Evolutionary conservation across 2,797 vertebrate species (phyloP), one percentile per base, ranked within the genome.

Genomic region (Cyprinella venusta): DNA sequence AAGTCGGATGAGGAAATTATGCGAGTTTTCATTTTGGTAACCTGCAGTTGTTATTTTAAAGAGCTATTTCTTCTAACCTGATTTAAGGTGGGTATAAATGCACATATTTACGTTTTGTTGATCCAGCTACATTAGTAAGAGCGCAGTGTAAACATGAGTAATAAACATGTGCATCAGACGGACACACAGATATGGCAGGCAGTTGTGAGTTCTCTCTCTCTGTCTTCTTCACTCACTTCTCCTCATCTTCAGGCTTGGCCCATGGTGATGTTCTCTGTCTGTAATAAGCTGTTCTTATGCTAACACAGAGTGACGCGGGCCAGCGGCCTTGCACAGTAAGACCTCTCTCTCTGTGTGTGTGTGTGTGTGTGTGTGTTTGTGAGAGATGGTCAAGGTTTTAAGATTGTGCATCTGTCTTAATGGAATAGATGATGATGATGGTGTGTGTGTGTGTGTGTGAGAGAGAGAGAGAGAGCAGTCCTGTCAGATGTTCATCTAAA

Each of bases 241-340:
- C 69, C 56, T 56, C 48, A 63, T 76, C 80, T 56, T 79, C 48
- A 77, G 74, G 74, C n/a, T 48, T 69, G 26, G 64, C 81, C 81
- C 33, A 40, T 61, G 81, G 81, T 83, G 38, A 69, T 70, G 81
- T 68, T 82, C 70, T 84, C 71, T 48, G 75, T 84, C 81, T 80
- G 76, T 86, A 83, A 86, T 80, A 83, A 86, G 79, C 81, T 76
- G 71, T 72, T 83, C 81, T 83, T 80, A 83, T 83, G 65, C 76
- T 94, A 93, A 95, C 93, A 90, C 91, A 91, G 91, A 92, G 90
- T 93, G 93, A 95, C 92, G 89, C 54, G 61, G 84, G 86, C 89
- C 85, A 89, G 89, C 59, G 80, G 87, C 80, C 71, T 30, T 65
- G 79, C 50, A 72, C 61, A 85, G 36, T 69, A 84, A 76, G 79